phyloP scores from a whole-genome alignment of 2,113 vertebrate genomes.

The Fregata magnificens region DNA sequence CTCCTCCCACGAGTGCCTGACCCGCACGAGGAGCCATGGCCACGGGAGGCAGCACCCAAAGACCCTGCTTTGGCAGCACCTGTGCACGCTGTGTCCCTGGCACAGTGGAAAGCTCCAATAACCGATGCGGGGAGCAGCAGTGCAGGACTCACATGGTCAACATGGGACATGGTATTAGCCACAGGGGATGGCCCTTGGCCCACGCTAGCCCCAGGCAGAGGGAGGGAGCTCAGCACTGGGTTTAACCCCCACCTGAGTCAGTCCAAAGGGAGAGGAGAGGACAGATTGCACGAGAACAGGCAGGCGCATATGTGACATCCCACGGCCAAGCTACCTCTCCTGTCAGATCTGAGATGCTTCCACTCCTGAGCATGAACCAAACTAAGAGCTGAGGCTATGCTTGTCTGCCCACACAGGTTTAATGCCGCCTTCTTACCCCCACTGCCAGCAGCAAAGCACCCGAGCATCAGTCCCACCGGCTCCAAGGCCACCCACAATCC shows the following conservation, averaged over 20 bases:
- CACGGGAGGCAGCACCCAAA: neutral
- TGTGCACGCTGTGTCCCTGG: rapidly evolving
- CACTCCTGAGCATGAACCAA: neutral
- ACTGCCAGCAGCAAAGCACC: neutral
- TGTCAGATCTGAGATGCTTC: neutral
- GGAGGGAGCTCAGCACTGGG: neutral
- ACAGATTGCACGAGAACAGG: neutral
- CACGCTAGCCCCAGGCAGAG: neutral
- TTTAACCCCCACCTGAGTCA: neutral
- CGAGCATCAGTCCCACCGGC: neutral
- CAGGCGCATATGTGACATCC: neutral
- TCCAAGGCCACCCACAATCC: neutral
- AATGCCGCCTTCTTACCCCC: neutral
- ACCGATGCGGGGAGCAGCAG: neutral
- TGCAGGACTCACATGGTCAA: neutral
- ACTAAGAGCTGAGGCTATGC: neutral
- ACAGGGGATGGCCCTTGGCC: neutral
- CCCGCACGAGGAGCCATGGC: rapidly evolving
- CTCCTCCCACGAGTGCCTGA: rapidly evolving
- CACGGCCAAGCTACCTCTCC: neutral
- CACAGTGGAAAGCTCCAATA: neutral
- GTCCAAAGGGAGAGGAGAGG: neutral
- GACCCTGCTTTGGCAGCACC: neutral
- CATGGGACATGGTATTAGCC: neutral
- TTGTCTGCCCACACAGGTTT: neutral